Base-by-base conservation (phyloP, 2,888 invertebrate species). In the Isotomurus palustris region DNA sequence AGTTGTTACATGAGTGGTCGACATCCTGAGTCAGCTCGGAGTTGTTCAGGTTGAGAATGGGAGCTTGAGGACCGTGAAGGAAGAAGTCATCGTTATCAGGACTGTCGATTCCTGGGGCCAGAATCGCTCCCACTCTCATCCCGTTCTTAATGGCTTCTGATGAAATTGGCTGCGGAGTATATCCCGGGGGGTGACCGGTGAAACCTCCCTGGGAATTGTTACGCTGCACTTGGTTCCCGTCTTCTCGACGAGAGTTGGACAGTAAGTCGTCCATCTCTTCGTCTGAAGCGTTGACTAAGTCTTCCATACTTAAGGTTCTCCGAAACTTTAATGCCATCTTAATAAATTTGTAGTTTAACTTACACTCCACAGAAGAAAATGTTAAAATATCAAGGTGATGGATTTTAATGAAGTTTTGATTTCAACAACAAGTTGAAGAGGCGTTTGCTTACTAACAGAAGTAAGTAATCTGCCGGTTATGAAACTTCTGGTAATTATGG, bases 181-280 rank as follows among this genome's bases (percentile, higher is more conserved):
- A 12, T 14, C 10, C 12, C 6, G 24, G 22, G 14, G 5, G 8
- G 12, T 21, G 10, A 5, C 10, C 50, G 41, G 21, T 4, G 6
- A 28, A n/a, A 22, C 3, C 5, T 28, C 17, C 8, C 22, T 21
- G 22, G 14, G 17, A 25, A 29, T n/a, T 36, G 36, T 12, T 19
- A 22, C 8, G 43, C 21, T 43, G 4, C 43, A 17, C 22, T 38
- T 24, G n/a, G 22, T 19, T 17, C 4, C 27, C 12, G 14, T 43
- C 21, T 22, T 43, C 43, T 22, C 43, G 17, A 38, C 12, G 14
- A 38, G 58, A 53, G 27, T 54, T 44, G 49, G 64, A 61, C 41
- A 69, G 57, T 36, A 69, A 55, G 52, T 62, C 63, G 55, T 69
- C 67, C 66, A 69, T 69, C 53, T 69, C 68, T 35, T 67, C 68